Base-by-base conservation (phyloP, 2,797 vertebrate genomes). In the Hybognathus amarus region DNA sequence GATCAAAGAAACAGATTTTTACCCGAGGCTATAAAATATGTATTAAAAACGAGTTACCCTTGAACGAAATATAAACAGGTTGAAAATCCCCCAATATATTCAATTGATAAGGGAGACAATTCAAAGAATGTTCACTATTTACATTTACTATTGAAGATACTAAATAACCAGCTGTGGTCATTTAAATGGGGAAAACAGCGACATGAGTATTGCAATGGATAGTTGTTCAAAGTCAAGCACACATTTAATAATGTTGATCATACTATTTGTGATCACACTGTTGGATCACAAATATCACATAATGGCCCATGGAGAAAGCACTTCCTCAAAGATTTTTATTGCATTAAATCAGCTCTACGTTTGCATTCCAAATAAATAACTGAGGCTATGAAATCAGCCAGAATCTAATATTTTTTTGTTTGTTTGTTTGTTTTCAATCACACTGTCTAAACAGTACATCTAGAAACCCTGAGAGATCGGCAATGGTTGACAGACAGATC, bases 1-100 rank as follows among this genome's bases (percentile, higher is more conserved):
- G 94, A 95, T 96, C 94, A 96, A 95, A 95, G 93, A 90, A 91
- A 91, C 83, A 70, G 85, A 94, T 89, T 92, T 91, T 93, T 91
- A 92, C 94, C 89, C 73, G 42, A 77, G 92, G 93, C 92, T 63
- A 93, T 92, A 91, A 93, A 94, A 93, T 85, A 94, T 93, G 89
- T 93, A 92, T 94, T 94, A 92, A 94, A 94, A 93, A 92, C 89
- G 85, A 91, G 91, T 92, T 93, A 85, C 86, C 84, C 76, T 87
- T 93, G 92, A 95, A 93, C 89, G 89, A 93, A 91, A 90, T 91
- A 94, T 94, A 93, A 95, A 92, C 88, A 85, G 90, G 90, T 91
- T 91, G 87, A 91, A 94, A 94, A 94, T 93, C 91, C 89, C 83
- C 89, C 90, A 93, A 91, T 94, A 90, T 93, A 92, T 93, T 93